A percentile compares a stretch with the other conserved stretches of the same genome.
Evolutionary conservation across 2,797 vertebrate genomes (phyloP).

Genomic region (Rhynchotus rufescens): DNA sequence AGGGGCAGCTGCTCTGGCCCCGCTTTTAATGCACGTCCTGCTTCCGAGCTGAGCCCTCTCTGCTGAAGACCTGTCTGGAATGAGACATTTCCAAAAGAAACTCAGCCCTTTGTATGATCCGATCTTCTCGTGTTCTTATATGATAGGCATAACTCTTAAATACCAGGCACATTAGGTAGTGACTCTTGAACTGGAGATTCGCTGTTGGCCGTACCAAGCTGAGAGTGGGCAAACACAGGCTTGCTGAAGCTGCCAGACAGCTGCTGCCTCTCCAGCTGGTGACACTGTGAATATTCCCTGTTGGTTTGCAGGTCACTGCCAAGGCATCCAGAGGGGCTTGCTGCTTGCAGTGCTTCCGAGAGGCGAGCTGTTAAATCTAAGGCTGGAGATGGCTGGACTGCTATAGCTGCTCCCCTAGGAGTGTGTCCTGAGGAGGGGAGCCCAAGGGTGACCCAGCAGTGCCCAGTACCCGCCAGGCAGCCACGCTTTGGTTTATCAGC

Average conservation of each 20-base stretch:
- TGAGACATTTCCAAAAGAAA: not conserved
- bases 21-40: rapidly evolving
- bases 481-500: not conserved
- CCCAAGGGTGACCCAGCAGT: not conserved
- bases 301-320: constrained; percentile 38
- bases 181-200: not conserved
- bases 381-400: not conserved
- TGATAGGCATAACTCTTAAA: not conserved
- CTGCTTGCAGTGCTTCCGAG: constrained; percentile 46
- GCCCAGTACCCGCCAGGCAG: not conserved
- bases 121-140: not conserved
- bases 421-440: not conserved
- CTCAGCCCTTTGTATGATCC: not conserved
- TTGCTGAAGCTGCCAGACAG: constrained; percentile 36
- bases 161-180: not conserved
- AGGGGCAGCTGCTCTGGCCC: not conserved
- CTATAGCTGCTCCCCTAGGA: not conserved
- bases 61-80: not conserved
- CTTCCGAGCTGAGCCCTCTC: rapidly evolving
- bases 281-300: constrained; percentile 54
- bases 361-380: constrained; percentile 23
- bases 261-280: constrained; percentile 42
- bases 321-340: constrained; percentile 66
- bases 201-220: not conserved
- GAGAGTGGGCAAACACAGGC: not conserved